These are phyloP conservation scores for Macaria liturata DNA, from an alignment of 2,888 invertebrate genomes.

Conservation along the genomic window DNA sequence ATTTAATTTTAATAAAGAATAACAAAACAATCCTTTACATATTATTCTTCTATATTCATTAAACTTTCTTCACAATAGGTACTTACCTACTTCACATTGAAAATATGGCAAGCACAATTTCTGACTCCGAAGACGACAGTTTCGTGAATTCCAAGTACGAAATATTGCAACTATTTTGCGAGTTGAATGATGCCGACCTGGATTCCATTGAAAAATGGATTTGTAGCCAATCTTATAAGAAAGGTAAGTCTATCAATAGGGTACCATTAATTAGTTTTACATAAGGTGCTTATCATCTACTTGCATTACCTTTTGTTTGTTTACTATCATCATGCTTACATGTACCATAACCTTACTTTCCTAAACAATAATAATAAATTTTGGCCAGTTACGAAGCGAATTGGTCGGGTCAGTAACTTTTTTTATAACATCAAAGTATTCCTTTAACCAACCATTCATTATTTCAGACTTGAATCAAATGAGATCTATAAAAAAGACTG, in stretches of 20 bases:
- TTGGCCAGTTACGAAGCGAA: too few species aligned
- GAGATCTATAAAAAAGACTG: conserved; percentile 48
- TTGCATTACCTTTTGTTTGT: neutral
- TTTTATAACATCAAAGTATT: too few species aligned
- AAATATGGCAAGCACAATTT: conserved; percentile 38
- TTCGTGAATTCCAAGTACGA: conserved; percentile 52
- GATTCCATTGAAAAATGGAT: conserved; percentile 68
- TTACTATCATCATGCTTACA: too few species aligned
- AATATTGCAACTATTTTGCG: conserved; percentile 59
- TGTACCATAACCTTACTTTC: too few species aligned
- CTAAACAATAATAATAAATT: too few species aligned
- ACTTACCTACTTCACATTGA: neutral
- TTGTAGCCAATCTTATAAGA: conserved; percentile 58
- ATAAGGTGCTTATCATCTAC: neutral
- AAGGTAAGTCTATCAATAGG: conserved; percentile 46
- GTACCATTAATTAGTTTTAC: too few species aligned
- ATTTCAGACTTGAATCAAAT: conserved; percentile 61
- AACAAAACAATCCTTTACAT: too few species aligned
- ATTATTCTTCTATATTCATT: too few species aligned
- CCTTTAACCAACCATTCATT: neutral
- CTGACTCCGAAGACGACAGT: conserved; percentile 41
- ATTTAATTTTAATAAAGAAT: too few species aligned
- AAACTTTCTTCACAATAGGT: too few species aligned
- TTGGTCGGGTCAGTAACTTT: too few species aligned
- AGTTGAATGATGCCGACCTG: conserved; percentile 56